phyloP scores from a whole-genome alignment of 2,797 vertebrate species.

The Lagorchestes hirsutus region DNA sequence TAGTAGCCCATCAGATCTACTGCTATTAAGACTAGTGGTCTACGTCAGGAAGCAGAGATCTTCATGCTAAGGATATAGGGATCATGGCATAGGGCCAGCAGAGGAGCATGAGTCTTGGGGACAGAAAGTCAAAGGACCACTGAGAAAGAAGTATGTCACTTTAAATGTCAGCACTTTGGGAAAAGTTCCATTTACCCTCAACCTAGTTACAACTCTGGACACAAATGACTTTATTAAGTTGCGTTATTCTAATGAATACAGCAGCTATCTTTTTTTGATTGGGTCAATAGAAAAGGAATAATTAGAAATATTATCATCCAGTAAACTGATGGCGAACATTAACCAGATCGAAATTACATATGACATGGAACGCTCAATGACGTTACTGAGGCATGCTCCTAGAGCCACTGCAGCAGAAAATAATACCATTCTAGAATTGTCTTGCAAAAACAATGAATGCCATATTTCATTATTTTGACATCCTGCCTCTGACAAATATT shows the following conservation, averaged over 20 bases:
- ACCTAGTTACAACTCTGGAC: neutral
- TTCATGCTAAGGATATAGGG: neutral
- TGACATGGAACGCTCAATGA: neutral
- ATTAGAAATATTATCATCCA: neutral
- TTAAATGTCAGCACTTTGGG: neutral
- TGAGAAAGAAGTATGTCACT: neutral
- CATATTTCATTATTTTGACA: neutral
- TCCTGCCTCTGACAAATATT: neutral
- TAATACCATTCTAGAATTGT: neutral
- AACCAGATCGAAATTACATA: neutral
- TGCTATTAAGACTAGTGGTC: neutral
- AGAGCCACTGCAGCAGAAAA: conserved; percentile 1
- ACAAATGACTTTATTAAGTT: neutral
- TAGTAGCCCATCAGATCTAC: neutral
- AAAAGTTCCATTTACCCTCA: neutral
- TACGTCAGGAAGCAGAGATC: neutral
- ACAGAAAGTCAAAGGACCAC: neutral
- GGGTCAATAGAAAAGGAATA: neutral
- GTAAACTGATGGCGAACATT: neutral
- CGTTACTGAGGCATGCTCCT: neutral
- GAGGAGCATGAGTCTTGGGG: neutral
- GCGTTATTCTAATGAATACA: neutral
- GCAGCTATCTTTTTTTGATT: neutral
- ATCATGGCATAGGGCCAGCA: neutral
- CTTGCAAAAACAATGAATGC: neutral